Evolutionary conservation across 1,140 invertebrate species (phyloP).

Genomic region (Sminthurides bifidus): DNA sequence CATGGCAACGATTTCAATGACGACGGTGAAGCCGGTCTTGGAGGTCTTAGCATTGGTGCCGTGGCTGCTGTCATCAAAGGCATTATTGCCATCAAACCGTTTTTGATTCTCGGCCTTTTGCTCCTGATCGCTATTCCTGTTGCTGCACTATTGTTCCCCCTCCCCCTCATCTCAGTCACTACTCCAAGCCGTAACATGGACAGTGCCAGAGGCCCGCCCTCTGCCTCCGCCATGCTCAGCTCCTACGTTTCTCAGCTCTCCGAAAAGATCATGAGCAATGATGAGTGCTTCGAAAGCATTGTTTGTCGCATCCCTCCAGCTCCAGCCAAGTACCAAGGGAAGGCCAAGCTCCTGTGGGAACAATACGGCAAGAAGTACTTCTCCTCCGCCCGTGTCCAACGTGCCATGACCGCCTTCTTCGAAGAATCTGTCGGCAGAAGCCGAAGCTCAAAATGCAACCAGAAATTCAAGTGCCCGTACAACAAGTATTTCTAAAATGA

Average conservation of each 20-base stretch:
- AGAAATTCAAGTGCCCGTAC: constrained; percentile 29
- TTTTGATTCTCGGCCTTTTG: constrained; percentile 23
- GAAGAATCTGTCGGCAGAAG: constrained; percentile 12
- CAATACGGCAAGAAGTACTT: constrained; percentile 19
- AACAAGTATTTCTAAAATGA: too few species aligned
- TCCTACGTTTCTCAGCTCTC: constrained; percentile 16
- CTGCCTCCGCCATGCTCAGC: constrained; percentile 1
- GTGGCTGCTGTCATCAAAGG: constrained; percentile 19
- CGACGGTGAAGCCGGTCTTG: constrained; percentile 7
- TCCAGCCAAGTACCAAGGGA: constrained; percentile 20
- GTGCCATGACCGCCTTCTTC: constrained; percentile 27
- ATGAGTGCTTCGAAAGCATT: constrained; percentile 29
- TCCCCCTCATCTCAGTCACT: constrained; percentile 24
- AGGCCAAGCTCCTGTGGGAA: constrained; percentile 27
- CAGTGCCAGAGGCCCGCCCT: neutral
- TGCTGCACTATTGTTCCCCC: constrained; percentile 22
- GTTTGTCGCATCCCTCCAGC: constrained; percentile 28
- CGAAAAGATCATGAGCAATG: constrained; percentile 21
- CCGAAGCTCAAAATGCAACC: constrained; percentile 24
- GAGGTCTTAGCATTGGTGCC: constrained; percentile 12
- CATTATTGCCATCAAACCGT: constrained; percentile 22
- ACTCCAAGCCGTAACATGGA: neutral
- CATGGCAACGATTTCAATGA: constrained; percentile 6
- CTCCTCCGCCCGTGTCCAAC: constrained; percentile 8
- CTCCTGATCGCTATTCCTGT: constrained; percentile 23